Percentiles rank a stretch among this genome's conserved stretches.
phyloP scores from a whole-genome alignment of 2,113 vertebrate species.

The Myotis brandtii region DNA sequence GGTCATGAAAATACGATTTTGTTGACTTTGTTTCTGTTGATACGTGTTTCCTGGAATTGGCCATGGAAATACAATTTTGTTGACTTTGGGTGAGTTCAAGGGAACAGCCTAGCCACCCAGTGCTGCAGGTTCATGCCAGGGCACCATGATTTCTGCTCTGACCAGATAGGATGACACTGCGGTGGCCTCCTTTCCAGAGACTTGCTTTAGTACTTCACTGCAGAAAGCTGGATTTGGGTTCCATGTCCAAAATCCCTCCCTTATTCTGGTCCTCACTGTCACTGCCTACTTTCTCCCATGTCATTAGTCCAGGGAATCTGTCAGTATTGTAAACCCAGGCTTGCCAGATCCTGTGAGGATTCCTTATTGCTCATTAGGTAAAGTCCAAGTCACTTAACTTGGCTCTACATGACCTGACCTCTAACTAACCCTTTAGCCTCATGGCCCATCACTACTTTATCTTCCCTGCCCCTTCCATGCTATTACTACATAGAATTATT shows the following conservation, averaged over 20 bases:
- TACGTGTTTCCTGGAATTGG: background rate
- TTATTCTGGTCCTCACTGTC: background rate
- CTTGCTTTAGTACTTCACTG: background rate
- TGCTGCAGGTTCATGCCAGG: background rate
- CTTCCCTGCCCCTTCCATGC: accelerated
- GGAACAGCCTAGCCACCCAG: background rate
- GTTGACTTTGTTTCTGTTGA: background rate
- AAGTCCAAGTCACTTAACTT: background rate
- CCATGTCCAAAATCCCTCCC: background rate
- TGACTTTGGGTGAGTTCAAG: constrained; percentile 27
- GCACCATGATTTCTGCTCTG: background rate
- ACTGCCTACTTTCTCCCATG: background rate
- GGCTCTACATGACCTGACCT: background rate
- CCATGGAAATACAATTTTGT: background rate
- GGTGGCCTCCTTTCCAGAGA: background rate
- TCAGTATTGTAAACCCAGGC: background rate
- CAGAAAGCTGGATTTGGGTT: background rate
- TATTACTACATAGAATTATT: background rate
- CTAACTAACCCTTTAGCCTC: background rate
- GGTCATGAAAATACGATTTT: background rate
- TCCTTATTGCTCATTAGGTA: background rate
- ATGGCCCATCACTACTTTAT: background rate
- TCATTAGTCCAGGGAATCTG: background rate
- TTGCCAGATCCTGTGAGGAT: background rate
- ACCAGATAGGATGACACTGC: background rate